These are phyloP conservation scores for Anas platyrhynchos DNA, from an alignment of 2,113 vertebrate species.

Conservation along the genomic window DNA sequence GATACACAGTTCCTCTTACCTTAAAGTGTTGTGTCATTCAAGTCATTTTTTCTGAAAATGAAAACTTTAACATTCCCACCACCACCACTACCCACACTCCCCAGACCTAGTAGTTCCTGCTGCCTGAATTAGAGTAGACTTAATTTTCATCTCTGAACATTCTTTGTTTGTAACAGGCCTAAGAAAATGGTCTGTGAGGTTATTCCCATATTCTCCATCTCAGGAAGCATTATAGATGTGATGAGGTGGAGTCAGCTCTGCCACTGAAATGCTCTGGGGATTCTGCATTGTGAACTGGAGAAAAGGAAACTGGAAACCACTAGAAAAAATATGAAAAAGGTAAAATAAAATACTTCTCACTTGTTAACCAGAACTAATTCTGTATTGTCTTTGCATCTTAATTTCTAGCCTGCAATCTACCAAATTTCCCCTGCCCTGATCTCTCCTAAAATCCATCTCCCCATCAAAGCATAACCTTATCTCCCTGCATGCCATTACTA, in stretches of 20 bases:
- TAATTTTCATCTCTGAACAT: not conserved
- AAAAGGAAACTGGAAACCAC: not conserved
- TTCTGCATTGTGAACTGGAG: not conserved
- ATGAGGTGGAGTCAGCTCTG: not conserved
- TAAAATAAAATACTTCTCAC: not conserved
- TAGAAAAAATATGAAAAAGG: not conserved
- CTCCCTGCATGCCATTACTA: not conserved
- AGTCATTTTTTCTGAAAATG: not conserved
- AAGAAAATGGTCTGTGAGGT: not conserved
- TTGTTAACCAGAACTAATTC: not conserved
- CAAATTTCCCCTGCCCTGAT: not conserved
- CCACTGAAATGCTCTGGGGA: not conserved
- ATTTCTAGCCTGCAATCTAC: not conserved
- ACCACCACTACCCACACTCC: not conserved
- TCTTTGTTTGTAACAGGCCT: not conserved
- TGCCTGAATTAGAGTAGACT: not conserved
- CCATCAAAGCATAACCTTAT: accelerated
- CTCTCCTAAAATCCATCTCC: not conserved
- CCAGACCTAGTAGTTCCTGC: not conserved
- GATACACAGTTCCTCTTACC: not conserved
- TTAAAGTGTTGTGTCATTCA: not conserved
- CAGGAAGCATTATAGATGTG: not conserved
- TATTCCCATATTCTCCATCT: not conserved
- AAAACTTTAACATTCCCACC: not conserved
- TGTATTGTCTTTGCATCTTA: not conserved